A percentile compares a stretch with the other conserved stretches of the same genome.
Conservation (phyloP, 2,113 vertebrate species). For the Eidolon helvum region DNA sequence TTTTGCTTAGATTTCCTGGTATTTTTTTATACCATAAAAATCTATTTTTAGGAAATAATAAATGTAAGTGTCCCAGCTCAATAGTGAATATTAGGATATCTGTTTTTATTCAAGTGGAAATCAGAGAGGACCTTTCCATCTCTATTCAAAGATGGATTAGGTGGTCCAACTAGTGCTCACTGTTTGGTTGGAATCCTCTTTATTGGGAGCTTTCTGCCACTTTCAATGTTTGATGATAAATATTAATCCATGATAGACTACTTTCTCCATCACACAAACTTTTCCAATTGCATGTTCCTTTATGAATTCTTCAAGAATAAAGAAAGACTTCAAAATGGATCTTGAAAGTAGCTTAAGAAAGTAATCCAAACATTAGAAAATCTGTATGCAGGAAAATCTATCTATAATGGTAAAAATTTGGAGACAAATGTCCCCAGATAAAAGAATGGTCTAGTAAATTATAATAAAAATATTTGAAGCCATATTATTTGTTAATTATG, state of each 20-base stretch:
- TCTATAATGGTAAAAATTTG: slow-evolving; percentile 8
- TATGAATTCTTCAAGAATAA: slow-evolving; percentile 25
- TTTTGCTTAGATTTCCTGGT: slow-evolving; percentile 13
- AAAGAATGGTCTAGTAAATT: neutral
- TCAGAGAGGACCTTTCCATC: neutral
- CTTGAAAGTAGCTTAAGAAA: slow-evolving; percentile 43
- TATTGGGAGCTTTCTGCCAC: neutral
- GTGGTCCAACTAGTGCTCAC: neutral
- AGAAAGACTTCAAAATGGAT: neutral
- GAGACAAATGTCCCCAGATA: neutral
- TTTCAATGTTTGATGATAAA: slow-evolving; percentile 45
- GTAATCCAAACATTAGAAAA: slow-evolving; percentile 14
- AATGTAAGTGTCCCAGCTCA: neutral
- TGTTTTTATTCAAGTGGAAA: neutral
- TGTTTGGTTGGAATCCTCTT: neutral
- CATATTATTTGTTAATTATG: slow-evolving; percentile 12
- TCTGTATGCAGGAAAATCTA: slow-evolving; percentile 13
- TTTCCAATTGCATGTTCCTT: slow-evolving; percentile 2
- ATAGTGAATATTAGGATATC: neutral
- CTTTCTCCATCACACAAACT: slow-evolving; percentile 15
- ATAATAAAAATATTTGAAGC: neutral
- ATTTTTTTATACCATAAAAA: neutral
- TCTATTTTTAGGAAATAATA: neutral
- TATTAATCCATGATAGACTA: neutral
- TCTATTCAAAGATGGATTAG: neutral